phyloP scores from a whole-genome alignment of 64 coral and sea anemone species.

The Platygyra sinensis region DNA sequence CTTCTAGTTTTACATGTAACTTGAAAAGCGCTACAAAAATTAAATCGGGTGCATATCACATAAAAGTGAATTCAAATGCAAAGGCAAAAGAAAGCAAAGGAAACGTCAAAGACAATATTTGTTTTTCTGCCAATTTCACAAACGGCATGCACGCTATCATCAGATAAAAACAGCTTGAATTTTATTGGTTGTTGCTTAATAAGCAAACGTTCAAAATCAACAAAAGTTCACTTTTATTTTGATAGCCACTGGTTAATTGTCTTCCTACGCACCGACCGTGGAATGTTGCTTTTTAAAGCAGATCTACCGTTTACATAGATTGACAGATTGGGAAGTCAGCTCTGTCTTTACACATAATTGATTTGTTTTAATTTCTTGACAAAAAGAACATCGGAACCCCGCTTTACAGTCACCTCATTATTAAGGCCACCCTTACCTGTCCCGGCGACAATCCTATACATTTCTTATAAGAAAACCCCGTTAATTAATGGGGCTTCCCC shows the following conservation, averaged over 20 bases:
- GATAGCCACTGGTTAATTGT: background rate
- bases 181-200: background rate
- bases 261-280: background rate
- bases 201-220: background rate
- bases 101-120: background rate
- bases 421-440: too few species aligned
- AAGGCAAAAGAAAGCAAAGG: background rate
- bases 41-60: background rate
- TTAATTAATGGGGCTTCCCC: too few species aligned
- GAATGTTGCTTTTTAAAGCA: background rate
- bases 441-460: too few species aligned
- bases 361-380: too few species aligned
- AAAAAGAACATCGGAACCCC: too few species aligned
- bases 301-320: too few species aligned
- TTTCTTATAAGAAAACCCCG: too few species aligned
- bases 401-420: too few species aligned
- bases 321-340: too few species aligned
- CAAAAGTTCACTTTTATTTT: background rate
- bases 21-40: background rate
- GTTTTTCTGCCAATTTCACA: background rate
- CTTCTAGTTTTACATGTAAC: too few species aligned
- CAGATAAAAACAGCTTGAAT: background rate
- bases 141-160: background rate
- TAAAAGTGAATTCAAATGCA: background rate
- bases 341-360: too few species aligned